These are phyloP conservation scores for Dimorphilus gyrociliatus DNA, from an alignment of 2,888 invertebrate genomes.

Conservation along the genomic window DNA sequence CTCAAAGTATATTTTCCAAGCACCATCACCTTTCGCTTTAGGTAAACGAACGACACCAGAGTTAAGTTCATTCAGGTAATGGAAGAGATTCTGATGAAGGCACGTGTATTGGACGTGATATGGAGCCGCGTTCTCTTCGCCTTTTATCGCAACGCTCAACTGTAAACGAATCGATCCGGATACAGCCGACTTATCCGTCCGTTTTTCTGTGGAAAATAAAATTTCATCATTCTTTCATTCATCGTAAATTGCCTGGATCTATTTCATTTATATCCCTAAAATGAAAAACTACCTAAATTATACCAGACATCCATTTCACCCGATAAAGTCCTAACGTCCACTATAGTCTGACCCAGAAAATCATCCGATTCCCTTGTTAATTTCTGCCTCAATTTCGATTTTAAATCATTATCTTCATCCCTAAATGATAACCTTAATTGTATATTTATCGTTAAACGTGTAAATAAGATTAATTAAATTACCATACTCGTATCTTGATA, in stretches of 20 bases:
- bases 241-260: no score
- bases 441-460: no score
- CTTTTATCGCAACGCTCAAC: constrained; percentile 94
- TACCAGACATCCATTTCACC: constrained; percentile 99
- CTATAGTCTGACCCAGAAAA: constrained; percentile 94
- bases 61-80: constrained; percentile 67
- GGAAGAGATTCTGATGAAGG: constrained; percentile 75
- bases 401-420: constrained; percentile 96
- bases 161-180: constrained; percentile 88
- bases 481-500: constrained; percentile 92
- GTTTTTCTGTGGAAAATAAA: constrained; percentile 51
- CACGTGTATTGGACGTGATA: constrained; percentile 96
- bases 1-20: constrained; percentile 93
- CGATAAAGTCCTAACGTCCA: constrained; percentile 76
- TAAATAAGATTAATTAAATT: no score
- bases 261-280: no score
- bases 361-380: constrained; percentile 90
- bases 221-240: no score
- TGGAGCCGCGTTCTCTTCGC: constrained; percentile 85
- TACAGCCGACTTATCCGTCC: constrained; percentile 93
- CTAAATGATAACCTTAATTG: no score
- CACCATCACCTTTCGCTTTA: constrained; percentile 54
- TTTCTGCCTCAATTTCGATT: constrained; percentile 84
- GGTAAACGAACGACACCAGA: constrained; percentile 68
- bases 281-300: constrained; percentile 47